Evolutionary conservation across 2,113 vertebrate genomes (phyloP), one percentile per base, ranked within the genome.

Genomic region (Crotalus helleri): DNA sequence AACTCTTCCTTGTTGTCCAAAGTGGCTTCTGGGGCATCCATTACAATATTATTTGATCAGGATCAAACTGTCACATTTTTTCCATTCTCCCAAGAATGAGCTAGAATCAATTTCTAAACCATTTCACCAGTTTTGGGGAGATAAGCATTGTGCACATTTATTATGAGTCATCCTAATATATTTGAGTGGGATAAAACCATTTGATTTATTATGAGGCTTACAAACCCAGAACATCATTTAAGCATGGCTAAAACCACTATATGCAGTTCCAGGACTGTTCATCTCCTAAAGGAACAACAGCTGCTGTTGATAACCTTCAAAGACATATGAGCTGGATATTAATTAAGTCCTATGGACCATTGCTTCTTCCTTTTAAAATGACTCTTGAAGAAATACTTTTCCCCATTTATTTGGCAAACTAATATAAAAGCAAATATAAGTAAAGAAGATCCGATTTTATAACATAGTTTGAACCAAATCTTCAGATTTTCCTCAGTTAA

Each of bases 211-310:
- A 97, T 95, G 96, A 96, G 91, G 94, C 96, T 95, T 94, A 0
- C 97, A 96, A 93, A 97, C 87, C 95, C 94, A 96, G 94, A 95
- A 94, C 95, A 94, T 95, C 94, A 94, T 89, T 94, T 96, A 96
- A 85, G 69, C 93, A 74, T 94, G 87, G 46, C 9, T 26, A 87
- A 13, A 53, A 51, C 21, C 15, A 12, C 44, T 44, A 11, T 9
- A 23, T 49, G 85, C 44, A 89, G 10, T 33, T 57, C 13, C 57
- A 39, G 53, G 44, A 12, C 17, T 91, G n/a, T 39, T 13, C 44
- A 21, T 4, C 29, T 54, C 24, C 74, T 58, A 54, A 26, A 54
- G n/a, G 49, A 51, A 51, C 49, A 51, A 51, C 5, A 19, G 51
- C 24, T 85, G 61, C 59, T 88, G 29, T 29, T 58, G n/a, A 64